Conservation (phyloP, 2,888 invertebrate genomes). For the Drosophila infuscata region DNA sequence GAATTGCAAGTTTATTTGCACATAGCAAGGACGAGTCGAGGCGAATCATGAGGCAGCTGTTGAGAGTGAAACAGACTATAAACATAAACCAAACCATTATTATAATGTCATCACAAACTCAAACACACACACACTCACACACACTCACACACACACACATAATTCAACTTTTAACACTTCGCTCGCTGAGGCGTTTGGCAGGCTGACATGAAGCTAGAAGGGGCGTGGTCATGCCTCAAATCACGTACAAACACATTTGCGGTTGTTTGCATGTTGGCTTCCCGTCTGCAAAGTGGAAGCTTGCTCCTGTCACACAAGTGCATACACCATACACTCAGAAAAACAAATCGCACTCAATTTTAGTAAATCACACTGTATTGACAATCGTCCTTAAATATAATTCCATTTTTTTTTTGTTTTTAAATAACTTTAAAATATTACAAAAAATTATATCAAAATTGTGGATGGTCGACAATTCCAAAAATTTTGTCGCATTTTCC, state of each 20-base stretch:
- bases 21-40: slow-evolving; percentile 21
- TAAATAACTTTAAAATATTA: background rate
- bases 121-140: slow-evolving; percentile 42
- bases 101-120: slow-evolving; percentile 73
- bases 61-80: slow-evolving; percentile 53
- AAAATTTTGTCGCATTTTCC: background rate
- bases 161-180: slow-evolving; percentile 71
- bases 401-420: no score
- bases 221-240: slow-evolving; percentile 53
- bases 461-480: background rate
- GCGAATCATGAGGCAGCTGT: slow-evolving; percentile 15
- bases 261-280: slow-evolving; percentile 40
- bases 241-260: slow-evolving; percentile 68
- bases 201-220: slow-evolving; percentile 3
- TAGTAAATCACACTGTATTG: background rate
- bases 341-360: background rate
- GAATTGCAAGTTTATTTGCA: slow-evolving; percentile 3
- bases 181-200: slow-evolving; percentile 42
- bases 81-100: slow-evolving; percentile 73
- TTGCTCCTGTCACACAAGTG: slow-evolving; percentile 1
- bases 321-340: background rate
- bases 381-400: background rate
- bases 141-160: slow-evolving; percentile 65
- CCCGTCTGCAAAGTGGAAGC: slow-evolving; percentile 4
- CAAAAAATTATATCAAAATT: background rate